Conservation (phyloP, 2,888 invertebrate genomes). For the Rhynchonema sp. region DNA sequence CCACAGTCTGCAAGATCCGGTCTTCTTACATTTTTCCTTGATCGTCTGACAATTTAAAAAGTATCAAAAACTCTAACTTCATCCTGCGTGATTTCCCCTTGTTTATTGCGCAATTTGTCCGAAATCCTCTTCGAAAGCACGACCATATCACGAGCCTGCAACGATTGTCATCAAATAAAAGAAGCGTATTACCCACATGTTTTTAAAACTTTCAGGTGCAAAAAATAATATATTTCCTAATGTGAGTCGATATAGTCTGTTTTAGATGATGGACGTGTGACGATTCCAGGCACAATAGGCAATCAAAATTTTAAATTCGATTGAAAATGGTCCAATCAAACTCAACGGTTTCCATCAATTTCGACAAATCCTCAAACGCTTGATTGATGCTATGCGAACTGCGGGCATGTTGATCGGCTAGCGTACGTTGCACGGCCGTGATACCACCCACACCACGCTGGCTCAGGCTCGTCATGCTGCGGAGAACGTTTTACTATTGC, state of each 20-base stretch:
- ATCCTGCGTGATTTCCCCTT: slow-evolving; percentile 87
- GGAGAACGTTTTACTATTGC: too few species aligned
- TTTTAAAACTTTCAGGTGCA: too few species aligned
- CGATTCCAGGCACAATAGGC: too few species aligned
- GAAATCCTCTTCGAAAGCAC: slow-evolving; percentile 71
- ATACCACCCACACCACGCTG: slow-evolving; percentile 44
- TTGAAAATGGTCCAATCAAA: too few species aligned
- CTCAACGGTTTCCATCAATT: slow-evolving; percentile 60
- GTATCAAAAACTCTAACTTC: slow-evolving; percentile 34
- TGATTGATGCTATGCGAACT: slow-evolving; percentile 73
- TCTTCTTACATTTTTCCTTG: too few species aligned
- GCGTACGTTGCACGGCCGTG: slow-evolving; percentile 76
- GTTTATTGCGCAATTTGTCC: slow-evolving; percentile 71
- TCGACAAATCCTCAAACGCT: slow-evolving; percentile 84
- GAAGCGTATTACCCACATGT: neutral
- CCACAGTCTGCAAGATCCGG: slow-evolving; percentile 60
- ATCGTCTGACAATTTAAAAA: neutral
- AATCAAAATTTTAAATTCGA: too few species aligned
- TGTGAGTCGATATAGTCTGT: too few species aligned
- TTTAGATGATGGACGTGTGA: too few species aligned
- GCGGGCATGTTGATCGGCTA: slow-evolving; percentile 70
- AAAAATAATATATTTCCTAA: too few species aligned
- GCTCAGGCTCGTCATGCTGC: neutral
- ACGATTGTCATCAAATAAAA: neutral
- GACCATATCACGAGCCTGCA: slow-evolving; percentile 82